These are phyloP conservation scores for Oikopleura dioica DNA, from an alignment of 23 tunicate species.

Conservation along the genomic window DNA sequence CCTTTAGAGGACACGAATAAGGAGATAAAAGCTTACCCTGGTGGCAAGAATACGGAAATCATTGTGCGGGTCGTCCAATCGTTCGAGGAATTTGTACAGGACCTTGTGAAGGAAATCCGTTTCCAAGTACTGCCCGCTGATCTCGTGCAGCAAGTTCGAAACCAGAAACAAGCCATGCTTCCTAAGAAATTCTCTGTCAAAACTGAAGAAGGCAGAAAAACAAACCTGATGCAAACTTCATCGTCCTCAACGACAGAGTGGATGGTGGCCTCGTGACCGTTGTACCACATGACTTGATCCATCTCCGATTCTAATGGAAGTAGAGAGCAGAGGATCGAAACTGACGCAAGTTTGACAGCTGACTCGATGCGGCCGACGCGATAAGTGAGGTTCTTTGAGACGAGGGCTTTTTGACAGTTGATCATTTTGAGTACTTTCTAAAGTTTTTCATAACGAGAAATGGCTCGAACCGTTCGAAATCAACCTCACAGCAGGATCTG, in stretches of 20 bases:
- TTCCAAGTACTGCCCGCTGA: neutral
- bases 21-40: neutral
- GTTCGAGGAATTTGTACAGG: neutral
- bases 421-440: no score
- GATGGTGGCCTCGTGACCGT: neutral
- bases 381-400: neutral
- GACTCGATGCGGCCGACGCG: neutral
- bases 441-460: no score
- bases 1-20: no score
- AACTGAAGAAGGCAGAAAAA: neutral
- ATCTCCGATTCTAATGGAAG: neutral
- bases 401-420: no score
- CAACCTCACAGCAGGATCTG: no score
- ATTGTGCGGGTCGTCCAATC: conserved; percentile 5
- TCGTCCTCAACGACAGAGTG: conserved; percentile 1
- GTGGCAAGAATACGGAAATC: neutral
- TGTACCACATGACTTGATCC: neutral
- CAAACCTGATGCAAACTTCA: neutral
- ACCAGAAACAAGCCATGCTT: neutral
- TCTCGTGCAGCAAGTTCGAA: neutral
- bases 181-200: neutral
- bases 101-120: conserved; percentile 2
- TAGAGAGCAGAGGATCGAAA: neutral
- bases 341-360: neutral
- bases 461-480: no score